Evolutionary conservation across 2,113 vertebrate species (phyloP), one percentile per base, ranked within the genome.

Genomic region (Macquaria australasica): DNA sequence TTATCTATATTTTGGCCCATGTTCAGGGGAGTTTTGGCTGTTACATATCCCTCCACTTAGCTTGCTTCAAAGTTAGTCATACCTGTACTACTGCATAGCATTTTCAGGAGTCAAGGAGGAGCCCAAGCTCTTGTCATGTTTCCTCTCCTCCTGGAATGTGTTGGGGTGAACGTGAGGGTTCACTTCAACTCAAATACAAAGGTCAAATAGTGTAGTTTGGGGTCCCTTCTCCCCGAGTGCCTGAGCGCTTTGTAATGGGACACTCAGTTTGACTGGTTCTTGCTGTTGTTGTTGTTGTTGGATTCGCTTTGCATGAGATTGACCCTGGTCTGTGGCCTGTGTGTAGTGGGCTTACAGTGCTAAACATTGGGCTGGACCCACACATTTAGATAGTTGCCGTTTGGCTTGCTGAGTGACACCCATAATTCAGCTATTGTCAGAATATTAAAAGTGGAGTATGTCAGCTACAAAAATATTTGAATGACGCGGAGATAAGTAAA

Each of bases 261-360:
- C 74, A 31, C 83, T 87, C 53, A 10, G 10, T 74, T 72, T 79
- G 31, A 79, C 28, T 43, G 48, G 86, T 59, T 82, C 11, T 59
- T 80, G 71, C 21, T 79, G 51, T 59, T 86, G 55, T 73, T 77
- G 71, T n/a, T 79, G 51, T 59, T 86, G 55, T 73, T 77, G 45
- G 51, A 84, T 81, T 86, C 78, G 53, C 60, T 66, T 39, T 51
- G 77, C 89, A 91, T 92, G 79, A 64, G 37, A 87, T 81, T 88
- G 41, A 58, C 58, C 62, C 51, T 48, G 34, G 25, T 25, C 53
- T 68, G 67, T 59, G 50, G 45, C 79, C 59, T 73, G 77, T 88
- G 73, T 88, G 67, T 82, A 79, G 79, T 82, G 63, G 63, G 63
- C 60, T 85, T 75, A 70, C 23, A 73, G 43, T 56, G 16, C 67